Conservation (phyloP, 2,113 vertebrate genomes). For the Thunnus thynnus region DNA sequence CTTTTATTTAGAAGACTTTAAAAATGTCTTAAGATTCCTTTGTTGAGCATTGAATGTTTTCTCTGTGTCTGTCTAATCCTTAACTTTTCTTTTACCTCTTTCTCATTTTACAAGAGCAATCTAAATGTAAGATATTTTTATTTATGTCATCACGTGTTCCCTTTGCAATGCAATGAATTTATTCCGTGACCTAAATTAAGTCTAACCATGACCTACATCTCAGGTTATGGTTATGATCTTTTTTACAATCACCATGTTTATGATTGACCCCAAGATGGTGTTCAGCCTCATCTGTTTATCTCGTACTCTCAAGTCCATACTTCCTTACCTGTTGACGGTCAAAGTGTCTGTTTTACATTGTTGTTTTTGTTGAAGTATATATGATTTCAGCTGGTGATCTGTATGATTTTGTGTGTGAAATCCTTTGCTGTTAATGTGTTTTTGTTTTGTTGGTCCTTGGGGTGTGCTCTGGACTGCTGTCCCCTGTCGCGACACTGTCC, state of each 20-base stretch:
- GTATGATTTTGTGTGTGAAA: slow-evolving; percentile 58
- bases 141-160: slow-evolving; percentile 52
- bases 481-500: slow-evolving; percentile 77
- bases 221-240: slow-evolving; percentile 38
- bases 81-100: slow-evolving; percentile 71
- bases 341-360: slow-evolving; percentile 17
- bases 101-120: slow-evolving; percentile 79
- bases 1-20: slow-evolving; percentile 17
- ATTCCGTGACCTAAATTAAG: slow-evolving; percentile 19
- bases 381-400: slow-evolving; percentile 40
- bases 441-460: slow-evolving; percentile 77
- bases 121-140: slow-evolving; percentile 81
- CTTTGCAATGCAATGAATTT: slow-evolving; percentile 29
- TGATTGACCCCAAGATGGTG: slow-evolving; percentile 29
- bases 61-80: slow-evolving; percentile 69
- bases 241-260: slow-evolving; percentile 35
- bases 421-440: slow-evolving; percentile 58
- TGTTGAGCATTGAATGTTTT: slow-evolving; percentile 35
- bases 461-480: slow-evolving; percentile 83
- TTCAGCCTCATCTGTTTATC: slow-evolving; percentile 42
- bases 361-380: slow-evolving; percentile 43
- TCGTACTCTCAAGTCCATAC: slow-evolving; percentile 36
- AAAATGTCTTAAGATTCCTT: slow-evolving; percentile 28
- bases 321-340: slow-evolving; percentile 18
- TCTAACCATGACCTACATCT: slow-evolving; percentile 48